These are phyloP conservation scores for Patella ulyssiponensis DNA, from an alignment of 2,888 invertebrate genomes.

Conservation along the genomic window DNA sequence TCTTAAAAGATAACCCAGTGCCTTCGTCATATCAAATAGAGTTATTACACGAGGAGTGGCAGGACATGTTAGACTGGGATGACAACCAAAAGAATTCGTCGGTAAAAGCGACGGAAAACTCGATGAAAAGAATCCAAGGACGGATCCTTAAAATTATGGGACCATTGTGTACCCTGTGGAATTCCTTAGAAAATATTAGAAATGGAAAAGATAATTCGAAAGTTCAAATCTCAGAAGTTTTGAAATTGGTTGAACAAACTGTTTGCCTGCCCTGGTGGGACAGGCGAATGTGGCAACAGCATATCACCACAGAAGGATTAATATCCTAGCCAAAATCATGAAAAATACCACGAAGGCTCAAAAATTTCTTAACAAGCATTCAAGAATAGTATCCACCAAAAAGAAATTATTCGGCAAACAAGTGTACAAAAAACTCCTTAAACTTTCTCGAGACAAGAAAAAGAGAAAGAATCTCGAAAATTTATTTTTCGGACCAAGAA, in stretches of 20 bases:
- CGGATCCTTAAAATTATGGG: slow-evolving; percentile 18
- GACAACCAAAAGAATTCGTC: too few relatives aligned
- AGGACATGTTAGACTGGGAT: too few relatives aligned
- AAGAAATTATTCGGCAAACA: slow-evolving; percentile 15
- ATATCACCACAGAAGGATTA: slow-evolving; percentile 4
- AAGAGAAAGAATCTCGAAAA: too few relatives aligned
- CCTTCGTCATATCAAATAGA: too few relatives aligned
- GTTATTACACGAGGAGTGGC: too few relatives aligned
- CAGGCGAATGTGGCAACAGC: slow-evolving; percentile 12
- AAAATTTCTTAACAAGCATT: not conserved
- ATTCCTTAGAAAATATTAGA: slow-evolving; percentile 12
- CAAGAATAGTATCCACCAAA: not conserved
- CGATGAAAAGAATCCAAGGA: too few relatives aligned
- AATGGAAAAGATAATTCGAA: not conserved
- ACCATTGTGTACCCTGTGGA: slow-evolving; percentile 10
- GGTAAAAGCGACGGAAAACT: too few relatives aligned
- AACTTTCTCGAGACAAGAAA: not conserved
- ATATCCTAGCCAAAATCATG: slow-evolving; percentile 14
- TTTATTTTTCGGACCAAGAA: too few relatives aligned
- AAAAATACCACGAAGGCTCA: slow-evolving; percentile 17
- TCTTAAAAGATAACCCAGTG: too few relatives aligned
- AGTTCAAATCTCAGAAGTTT: slow-evolving; percentile 11
- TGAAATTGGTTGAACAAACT: slow-evolving; percentile 17
- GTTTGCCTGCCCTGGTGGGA: slow-evolving; percentile 19
- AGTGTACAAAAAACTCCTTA: slow-evolving; percentile 14